Evolutionary conservation across 1,140 invertebrate species (phyloP).

Genomic region (Diachasma alloeum): DNA sequence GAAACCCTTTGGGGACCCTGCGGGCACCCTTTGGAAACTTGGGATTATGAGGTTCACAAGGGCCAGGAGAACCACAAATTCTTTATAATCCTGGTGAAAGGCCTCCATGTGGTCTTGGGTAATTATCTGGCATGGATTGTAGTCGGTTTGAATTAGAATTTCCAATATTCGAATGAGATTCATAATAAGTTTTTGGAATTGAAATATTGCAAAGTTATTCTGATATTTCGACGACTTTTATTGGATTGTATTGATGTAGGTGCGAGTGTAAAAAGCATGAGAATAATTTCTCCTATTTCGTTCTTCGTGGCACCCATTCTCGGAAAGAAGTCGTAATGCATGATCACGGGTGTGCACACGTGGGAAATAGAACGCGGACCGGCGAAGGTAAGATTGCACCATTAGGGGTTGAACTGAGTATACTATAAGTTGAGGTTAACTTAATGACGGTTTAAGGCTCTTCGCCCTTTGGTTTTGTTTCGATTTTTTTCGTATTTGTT

Average conservation of each 20-base stretch:
- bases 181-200: no score
- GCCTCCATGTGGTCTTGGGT: conserved; percentile 54
- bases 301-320: background rate
- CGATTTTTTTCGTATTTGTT: background rate
- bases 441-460: conserved; percentile 54
- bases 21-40: no score
- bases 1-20: no score
- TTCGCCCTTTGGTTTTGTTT: background rate
- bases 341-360: conserved; percentile 42
- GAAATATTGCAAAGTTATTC: no score
- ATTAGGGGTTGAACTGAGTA: conserved; percentile 27
- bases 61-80: no score
- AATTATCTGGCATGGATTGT: conserved; percentile 68
- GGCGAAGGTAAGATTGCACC: background rate
- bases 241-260: no score
- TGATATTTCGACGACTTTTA: no score
- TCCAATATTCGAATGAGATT: conserved; percentile 54
- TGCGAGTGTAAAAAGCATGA: conserved; percentile 38
- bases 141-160: conserved; percentile 67
- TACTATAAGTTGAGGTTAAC: conserved; percentile 61
- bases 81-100: no score
- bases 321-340: conserved; percentile 53
- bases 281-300: conserved; percentile 33
- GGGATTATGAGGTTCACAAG: no score
- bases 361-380: conserved; percentile 29